Percentiles rank a stretch among this genome's conserved stretches.
These are phyloP conservation scores for Mylabris sibirica DNA, from an alignment of 2,888 invertebrate genomes.

Conservation along the genomic window DNA sequence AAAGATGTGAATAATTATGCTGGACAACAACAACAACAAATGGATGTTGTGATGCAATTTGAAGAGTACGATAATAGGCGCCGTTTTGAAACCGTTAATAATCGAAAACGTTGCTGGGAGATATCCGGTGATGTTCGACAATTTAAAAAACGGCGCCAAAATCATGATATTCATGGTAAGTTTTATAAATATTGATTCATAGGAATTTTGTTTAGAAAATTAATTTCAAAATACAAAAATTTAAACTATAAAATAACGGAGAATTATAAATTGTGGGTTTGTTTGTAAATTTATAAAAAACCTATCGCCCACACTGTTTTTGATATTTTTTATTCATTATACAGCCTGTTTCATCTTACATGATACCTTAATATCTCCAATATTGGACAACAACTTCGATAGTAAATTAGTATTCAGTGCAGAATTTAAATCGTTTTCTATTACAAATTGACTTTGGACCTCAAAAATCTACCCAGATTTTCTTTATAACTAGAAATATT, in stretches of 20 bases:
- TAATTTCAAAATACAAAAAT: no score
- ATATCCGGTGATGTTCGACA: conserved; percentile 30
- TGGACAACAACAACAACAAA: neutral
- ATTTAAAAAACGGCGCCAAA: conserved; percentile 55
- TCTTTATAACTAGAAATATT: no score
- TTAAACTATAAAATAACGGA: neutral
- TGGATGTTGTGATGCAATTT: conserved; percentile 28
- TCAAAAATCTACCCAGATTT: no score
- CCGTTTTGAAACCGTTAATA: conserved; percentile 17
- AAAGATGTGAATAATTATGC: neutral
- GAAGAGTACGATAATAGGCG: conserved; percentile 15
- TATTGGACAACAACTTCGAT: no score
- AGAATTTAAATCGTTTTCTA: no score
- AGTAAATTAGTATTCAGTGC: no score
- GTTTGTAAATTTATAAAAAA: neutral
- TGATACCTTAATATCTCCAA: no score
- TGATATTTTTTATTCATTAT: neutral
- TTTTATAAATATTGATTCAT: neutral
- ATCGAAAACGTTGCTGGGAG: conserved; percentile 40
- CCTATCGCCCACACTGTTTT: neutral
- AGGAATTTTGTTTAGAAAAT: neutral
- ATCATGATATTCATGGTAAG: conserved; percentile 39
- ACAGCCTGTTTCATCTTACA: neutral
- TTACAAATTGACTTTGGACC: no score
- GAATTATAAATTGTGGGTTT: conserved; percentile 2